Base-by-base conservation (phyloP, 2,888 invertebrate species). In the Hydrotaea diabolus region DNA sequence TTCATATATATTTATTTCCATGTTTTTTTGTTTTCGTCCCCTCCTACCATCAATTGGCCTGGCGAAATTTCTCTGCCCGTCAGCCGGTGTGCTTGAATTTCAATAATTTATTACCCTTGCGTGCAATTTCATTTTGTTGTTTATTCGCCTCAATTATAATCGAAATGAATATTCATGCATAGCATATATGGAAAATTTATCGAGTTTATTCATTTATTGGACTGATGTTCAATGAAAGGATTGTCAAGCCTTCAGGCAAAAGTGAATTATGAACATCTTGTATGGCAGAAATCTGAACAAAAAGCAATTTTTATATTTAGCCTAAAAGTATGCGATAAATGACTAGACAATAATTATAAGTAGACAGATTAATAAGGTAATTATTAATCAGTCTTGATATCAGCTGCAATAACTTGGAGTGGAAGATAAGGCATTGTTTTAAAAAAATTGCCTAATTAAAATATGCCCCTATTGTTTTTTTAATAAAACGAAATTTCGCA, bases 81-180 rank as follows among this genome's bases (percentile, higher is more conserved):
- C 59, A 15, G 59, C 15, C 26, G 26, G 23, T 59, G 57, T 19
- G 23, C 17, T 3, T 11, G 23, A 19, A 57, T 66, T 66, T 76
- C 5, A 53, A 76, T 77, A 79, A 79, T 79, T 73, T 73, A 79
- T 64, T 64, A 66, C 73, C 9, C 23, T 73, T 73, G 78, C 62
- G 78, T 72, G 78, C 39, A 72, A 73, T 17, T 26, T n/a, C 19
- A 8, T 31, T 31, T 31, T 31, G 2, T n/a, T 17, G 9, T 43
- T 36, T 72, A 4, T 26, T 23, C 26, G 23, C 53, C 11, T 66
- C 53, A 11, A 53, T 74, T 19, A 21, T 57, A 17, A 36, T 26
- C 17, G n/a, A 11, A 26, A 23, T 59, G 59, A 59, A 59, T 55
- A 59, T 59, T 13, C 59, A 49, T 49, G 13, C 49, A 4, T n/a